phyloP scores from a whole-genome alignment of 2,797 vertebrate species.

The Malacoraja senta region DNA sequence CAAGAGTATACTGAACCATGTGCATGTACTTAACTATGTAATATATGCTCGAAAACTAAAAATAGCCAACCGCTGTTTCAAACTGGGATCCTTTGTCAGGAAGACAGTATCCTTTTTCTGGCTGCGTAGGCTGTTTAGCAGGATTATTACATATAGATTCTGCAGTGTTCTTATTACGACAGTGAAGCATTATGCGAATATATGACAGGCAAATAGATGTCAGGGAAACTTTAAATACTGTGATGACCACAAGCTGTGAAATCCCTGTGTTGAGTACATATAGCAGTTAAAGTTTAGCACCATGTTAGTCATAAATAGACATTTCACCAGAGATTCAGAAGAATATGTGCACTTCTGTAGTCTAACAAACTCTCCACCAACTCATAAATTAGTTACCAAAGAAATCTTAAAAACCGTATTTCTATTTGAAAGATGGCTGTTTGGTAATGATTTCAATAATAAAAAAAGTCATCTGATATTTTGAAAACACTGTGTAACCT shows the following conservation, averaged over 20 bases:
- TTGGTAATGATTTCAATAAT: slow-evolving; percentile 32
- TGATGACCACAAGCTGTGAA: slow-evolving; percentile 14
- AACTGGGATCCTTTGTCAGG: slow-evolving; percentile 31
- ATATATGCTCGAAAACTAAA: slow-evolving; percentile 36
- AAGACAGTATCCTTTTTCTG: slow-evolving; percentile 33
- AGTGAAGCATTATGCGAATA: neutral
- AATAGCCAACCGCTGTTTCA: slow-evolving; percentile 36
- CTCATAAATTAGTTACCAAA: slow-evolving; percentile 21
- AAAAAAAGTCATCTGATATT: slow-evolving; percentile 19
- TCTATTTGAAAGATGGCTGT: slow-evolving; percentile 8
- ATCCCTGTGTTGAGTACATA: slow-evolving; percentile 17
- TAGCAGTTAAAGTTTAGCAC: neutral
- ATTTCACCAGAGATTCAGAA: slow-evolving; percentile 12
- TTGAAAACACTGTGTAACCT: neutral
- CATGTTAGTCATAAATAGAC: slow-evolving; percentile 36
- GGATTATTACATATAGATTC: slow-evolving; percentile 35
- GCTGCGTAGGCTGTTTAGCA: neutral
- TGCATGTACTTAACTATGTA: slow-evolving; percentile 38
- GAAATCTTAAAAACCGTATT: neutral
- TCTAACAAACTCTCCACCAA: neutral
- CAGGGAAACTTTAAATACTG: slow-evolving; percentile 1
- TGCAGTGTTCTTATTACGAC: slow-evolving; percentile 5
- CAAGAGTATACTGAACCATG: slow-evolving; percentile 35
- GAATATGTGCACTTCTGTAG: slow-evolving; percentile 13
- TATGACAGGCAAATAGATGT: slow-evolving; percentile 14